These are phyloP conservation scores for Zeugodacus cucurbitae DNA, from an alignment of 1,140 invertebrate species.

Conservation along the genomic window DNA sequence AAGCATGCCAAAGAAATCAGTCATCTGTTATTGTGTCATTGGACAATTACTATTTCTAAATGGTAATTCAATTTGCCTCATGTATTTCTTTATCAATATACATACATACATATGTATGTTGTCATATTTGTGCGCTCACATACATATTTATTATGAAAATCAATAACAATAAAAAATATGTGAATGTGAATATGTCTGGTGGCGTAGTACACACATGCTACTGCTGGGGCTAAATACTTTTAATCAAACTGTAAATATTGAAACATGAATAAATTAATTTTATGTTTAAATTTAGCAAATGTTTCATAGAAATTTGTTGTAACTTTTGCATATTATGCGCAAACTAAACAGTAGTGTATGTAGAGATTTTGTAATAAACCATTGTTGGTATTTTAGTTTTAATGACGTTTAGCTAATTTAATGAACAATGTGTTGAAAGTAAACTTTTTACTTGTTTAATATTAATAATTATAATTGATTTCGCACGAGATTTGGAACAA, in stretches of 20 bases:
- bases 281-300: not conserved
- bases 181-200: not conserved
- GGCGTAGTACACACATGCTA: not conserved
- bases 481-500: not conserved
- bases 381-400: conserved; percentile 14
- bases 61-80: not conserved
- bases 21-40: not conserved
- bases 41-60: not conserved
- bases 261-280: not conserved
- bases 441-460: not conserved
- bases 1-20: conserved; percentile 9
- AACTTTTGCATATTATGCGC: conserved; percentile 1
- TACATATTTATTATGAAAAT: not conserved
- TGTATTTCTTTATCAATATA: not conserved
- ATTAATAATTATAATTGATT: not conserved
- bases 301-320: not conserved
- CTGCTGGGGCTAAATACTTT: not conserved
- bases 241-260: not conserved
- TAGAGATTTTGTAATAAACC: not conserved
- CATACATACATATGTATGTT: not conserved
- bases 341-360: not conserved
- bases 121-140: not conserved
- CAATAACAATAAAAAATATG: not conserved
- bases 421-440: not conserved
- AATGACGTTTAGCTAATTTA: not conserved